Evolutionary conservation across 2,797 vertebrate species (phyloP).

Genomic region (Pyrocephalus nanus): DNA sequence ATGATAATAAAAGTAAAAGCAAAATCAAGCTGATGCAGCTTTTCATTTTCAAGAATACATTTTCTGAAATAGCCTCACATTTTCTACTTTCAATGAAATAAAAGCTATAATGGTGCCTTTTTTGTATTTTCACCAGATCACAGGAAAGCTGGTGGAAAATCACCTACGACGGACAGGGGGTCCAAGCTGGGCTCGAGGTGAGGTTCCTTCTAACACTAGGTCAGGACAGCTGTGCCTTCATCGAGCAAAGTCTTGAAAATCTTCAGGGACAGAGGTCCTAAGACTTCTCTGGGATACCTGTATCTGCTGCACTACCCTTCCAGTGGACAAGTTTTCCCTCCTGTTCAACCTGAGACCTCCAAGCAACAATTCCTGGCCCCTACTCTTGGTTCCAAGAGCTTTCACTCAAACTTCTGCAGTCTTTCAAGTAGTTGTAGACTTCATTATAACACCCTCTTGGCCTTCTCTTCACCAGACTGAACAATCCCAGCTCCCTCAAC

Average conservation of each 20-base stretch:
- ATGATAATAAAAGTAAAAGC: neutral
- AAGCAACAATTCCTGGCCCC: neutral
- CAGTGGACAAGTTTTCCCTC: neutral
- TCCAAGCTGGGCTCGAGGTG: neutral
- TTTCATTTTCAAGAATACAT: neutral
- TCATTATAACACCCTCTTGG: neutral
- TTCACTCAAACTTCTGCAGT: neutral
- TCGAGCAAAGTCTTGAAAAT: neutral
- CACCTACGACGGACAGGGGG: neutral
- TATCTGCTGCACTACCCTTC: neutral
- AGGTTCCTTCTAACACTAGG: neutral
- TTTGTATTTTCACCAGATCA: neutral
- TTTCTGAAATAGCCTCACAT: neutral
- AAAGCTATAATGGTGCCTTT: neutral
- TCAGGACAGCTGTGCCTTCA: neutral
- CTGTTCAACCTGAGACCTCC: neutral
- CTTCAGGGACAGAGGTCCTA: neutral
- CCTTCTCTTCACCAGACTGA: neutral
- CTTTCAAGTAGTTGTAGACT: neutral
- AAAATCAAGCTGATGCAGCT: neutral
- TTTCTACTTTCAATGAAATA: neutral
- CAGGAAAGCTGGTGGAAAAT: neutral
- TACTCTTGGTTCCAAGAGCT: neutral
- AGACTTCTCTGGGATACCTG: neutral
- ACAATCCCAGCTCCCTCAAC: neutral